A percentile compares a stretch with the other conserved stretches of the same genome.
Conservation (phyloP, 2,888 invertebrate species). For the Mesodorylaimus sp. region DNA sequence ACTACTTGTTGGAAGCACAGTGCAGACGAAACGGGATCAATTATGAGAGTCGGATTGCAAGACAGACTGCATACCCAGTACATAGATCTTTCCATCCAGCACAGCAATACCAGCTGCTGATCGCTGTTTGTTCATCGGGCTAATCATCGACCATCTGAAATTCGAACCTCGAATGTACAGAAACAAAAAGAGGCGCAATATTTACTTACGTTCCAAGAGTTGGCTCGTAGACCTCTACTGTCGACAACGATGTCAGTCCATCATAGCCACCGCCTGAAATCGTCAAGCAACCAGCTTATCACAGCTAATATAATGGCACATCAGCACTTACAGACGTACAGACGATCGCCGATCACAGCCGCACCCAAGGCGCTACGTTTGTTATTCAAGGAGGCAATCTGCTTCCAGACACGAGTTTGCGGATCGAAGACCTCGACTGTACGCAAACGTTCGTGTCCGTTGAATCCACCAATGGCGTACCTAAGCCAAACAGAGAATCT, state of each 20-base stretch:
- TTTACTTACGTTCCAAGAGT: constrained; percentile 13
- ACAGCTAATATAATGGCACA: not conserved
- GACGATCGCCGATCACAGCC: constrained; percentile 14
- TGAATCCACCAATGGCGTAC: constrained; percentile 58
- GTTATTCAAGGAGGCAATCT: constrained; percentile 33
- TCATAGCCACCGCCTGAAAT: constrained; percentile 49
- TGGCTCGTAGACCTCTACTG: constrained; percentile 66
- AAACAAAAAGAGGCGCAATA: not conserved
- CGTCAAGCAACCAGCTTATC: not conserved
- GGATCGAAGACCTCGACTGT: constrained; percentile 70
- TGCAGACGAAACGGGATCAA: too few relatives aligned
- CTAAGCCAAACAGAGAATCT: not conserved
- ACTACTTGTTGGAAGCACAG: too few relatives aligned
- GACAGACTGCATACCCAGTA: not conserved
- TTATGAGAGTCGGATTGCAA: too few relatives aligned
- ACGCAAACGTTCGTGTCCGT: constrained; percentile 57
- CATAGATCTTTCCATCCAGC: constrained; percentile 34
- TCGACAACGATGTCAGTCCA: constrained; percentile 57
- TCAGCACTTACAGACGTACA: constrained; percentile 19
- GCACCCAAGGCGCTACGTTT: constrained; percentile 20
- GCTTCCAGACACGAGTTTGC: constrained; percentile 49
- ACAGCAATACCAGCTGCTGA: constrained; percentile 36
- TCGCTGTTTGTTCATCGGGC: constrained; percentile 33
- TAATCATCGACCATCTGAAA: constrained; percentile 28
- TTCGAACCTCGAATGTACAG: not conserved